Conservation (phyloP, 92 coral and sea anemone genomes). For the Parazoanthus swiftii region DNA sequence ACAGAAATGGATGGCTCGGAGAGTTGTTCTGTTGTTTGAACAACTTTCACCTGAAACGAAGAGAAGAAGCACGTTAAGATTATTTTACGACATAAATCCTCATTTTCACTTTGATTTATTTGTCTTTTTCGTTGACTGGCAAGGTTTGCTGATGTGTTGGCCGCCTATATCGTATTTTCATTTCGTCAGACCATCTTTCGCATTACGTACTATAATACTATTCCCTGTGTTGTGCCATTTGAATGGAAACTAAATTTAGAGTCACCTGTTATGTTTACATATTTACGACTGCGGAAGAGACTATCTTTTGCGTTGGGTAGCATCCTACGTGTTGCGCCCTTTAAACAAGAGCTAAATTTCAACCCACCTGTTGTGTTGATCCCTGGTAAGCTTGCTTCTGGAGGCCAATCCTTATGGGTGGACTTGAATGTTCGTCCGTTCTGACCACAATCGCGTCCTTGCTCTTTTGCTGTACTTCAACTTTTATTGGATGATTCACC, state of each 20-base stretch:
- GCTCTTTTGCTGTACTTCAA: slow-evolving; percentile 15
- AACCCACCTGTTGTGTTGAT: slow-evolving; percentile 16
- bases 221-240: too few species aligned
- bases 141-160: too few species aligned
- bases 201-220: too few species aligned
- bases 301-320: too few species aligned
- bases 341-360: not conserved
- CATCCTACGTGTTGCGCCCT: too few species aligned
- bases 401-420: slow-evolving; percentile 4
- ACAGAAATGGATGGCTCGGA: not conserved
- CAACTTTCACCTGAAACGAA: slow-evolving; percentile 17
- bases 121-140: too few species aligned
- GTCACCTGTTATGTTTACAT: not conserved
- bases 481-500: slow-evolving; percentile 11
- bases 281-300: too few species aligned
- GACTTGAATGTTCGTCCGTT: not conserved
- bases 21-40: not conserved
- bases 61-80: not conserved
- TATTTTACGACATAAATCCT: not conserved
- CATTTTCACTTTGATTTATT: too few species aligned
- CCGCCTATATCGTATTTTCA: too few species aligned
- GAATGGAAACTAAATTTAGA: not conserved
- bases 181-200: too few species aligned
- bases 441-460: slow-evolving; percentile 7
- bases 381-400: slow-evolving; percentile 7